phyloP scores from a whole-genome alignment of 2,797 vertebrate species.

The Anolis apletophallus region DNA sequence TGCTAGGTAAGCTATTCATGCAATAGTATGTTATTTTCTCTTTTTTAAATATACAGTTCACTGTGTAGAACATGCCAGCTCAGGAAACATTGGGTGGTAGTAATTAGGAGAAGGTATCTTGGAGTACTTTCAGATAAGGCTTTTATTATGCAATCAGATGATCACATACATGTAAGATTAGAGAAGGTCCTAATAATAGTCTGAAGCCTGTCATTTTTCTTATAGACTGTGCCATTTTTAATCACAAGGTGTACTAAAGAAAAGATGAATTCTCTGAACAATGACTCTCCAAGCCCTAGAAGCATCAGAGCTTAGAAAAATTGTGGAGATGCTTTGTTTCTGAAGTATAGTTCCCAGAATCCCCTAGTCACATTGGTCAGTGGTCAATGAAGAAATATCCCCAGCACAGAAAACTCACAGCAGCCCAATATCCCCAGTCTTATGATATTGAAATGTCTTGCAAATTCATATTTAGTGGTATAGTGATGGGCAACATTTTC shows the following conservation, averaged over 20 bases:
- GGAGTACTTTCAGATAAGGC: not conserved
- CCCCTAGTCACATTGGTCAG: too few relatives aligned
- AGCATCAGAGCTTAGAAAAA: too few relatives aligned
- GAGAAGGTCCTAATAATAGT: not conserved
- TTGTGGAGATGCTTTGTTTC: too few relatives aligned
- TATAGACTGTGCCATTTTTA: not conserved
- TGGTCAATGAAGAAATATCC: not conserved
- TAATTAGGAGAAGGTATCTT: not conserved
- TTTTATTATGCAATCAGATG: not conserved
- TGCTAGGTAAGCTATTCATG: not conserved
- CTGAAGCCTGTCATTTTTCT: not conserved
- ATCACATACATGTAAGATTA: not conserved
- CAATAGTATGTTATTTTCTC: not conserved
- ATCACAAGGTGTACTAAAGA: not conserved
- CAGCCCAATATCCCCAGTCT: not conserved
- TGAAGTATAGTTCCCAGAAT: too few relatives aligned
- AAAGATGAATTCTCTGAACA: not conserved
- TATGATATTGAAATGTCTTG: not conserved
- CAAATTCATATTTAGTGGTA: slow-evolving; percentile 2
- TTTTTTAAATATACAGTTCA: not conserved
- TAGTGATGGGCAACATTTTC: not conserved
- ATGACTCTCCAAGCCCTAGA: not conserved
- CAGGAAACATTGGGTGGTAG: not conserved
- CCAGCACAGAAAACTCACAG: too few relatives aligned
- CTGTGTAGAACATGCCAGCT: not conserved